Conservation (phyloP, 2,888 invertebrate genomes). For the Lithosia quadra region DNA sequence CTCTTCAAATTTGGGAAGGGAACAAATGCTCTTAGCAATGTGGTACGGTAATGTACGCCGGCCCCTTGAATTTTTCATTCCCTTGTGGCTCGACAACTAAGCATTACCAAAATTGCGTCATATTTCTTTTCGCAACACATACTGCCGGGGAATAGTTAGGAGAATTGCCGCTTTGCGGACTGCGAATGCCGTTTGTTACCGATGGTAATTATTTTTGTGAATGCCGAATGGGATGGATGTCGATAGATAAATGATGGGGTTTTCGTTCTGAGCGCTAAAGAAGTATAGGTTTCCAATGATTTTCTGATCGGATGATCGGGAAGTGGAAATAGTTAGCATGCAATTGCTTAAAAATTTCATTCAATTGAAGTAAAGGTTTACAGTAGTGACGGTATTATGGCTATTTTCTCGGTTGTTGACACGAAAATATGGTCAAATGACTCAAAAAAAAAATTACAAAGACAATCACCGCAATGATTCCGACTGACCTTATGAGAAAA, state of each 20-base stretch:
- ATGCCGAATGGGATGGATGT: conserved; percentile 7
- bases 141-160: conserved; percentile 76
- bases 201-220: conserved; percentile 56
- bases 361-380: too few species aligned
- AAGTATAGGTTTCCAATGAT: too few species aligned
- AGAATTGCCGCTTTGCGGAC: conserved; percentile 71
- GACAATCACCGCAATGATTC: too few species aligned
- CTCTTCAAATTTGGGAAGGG: conserved; percentile 71
- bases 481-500: too few species aligned
- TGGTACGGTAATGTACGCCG: conserved; percentile 80
- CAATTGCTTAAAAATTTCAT: too few species aligned
- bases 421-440: too few species aligned
- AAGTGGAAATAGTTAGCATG: too few species aligned
- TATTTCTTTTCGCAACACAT: conserved; percentile 83
- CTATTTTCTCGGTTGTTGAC: too few species aligned
- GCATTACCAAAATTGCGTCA: conserved; percentile 87
- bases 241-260: conserved; percentile 3
- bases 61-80: conserved; percentile 87
- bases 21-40: conserved; percentile 82
- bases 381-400: too few species aligned
- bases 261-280: neutral
- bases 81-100: conserved; percentile 85
- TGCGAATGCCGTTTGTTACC: conserved; percentile 57
- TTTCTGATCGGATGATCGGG: too few species aligned
- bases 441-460: too few species aligned